Conservation (phyloP, 1,140 invertebrate genomes). For the Platorchestia sp. region DNA sequence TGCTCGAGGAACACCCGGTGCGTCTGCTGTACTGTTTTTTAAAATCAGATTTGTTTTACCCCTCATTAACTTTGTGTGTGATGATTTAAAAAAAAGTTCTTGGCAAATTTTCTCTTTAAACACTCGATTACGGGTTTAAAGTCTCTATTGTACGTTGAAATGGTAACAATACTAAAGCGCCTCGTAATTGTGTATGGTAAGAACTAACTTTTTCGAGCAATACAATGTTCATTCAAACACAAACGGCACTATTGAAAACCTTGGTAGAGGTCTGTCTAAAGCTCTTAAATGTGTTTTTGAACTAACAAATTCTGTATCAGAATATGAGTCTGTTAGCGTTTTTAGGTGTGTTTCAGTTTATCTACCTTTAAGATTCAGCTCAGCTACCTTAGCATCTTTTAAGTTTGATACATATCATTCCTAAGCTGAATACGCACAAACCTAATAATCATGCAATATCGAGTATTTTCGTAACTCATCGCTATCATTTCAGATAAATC, state of each 20-base stretch:
- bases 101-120: not conserved
- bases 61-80: not conserved
- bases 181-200: too few species aligned
- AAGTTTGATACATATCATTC: too few species aligned
- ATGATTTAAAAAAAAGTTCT: not conserved
- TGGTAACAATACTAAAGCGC: too few species aligned
- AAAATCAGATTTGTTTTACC: not conserved
- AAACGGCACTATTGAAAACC: not conserved
- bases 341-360: too few species aligned
- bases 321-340: too few species aligned
- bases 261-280: not conserved
- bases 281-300: not conserved
- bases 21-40: conserved; percentile 10
- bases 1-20: conserved; percentile 69
- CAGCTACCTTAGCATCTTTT: too few species aligned
- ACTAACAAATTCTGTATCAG: not conserved
- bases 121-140: not conserved
- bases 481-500: too few species aligned
- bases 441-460: too few species aligned
- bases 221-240: not conserved
- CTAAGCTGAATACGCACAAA: too few species aligned
- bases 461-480: too few species aligned
- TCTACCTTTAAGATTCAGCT: too few species aligned
- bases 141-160: not conserved
- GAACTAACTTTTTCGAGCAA: not conserved